These are phyloP conservation scores for Axinella damicornis DNA, from an alignment of 37 sponge, comb jelly and placozoan genomes.

Conservation along the genomic window DNA sequence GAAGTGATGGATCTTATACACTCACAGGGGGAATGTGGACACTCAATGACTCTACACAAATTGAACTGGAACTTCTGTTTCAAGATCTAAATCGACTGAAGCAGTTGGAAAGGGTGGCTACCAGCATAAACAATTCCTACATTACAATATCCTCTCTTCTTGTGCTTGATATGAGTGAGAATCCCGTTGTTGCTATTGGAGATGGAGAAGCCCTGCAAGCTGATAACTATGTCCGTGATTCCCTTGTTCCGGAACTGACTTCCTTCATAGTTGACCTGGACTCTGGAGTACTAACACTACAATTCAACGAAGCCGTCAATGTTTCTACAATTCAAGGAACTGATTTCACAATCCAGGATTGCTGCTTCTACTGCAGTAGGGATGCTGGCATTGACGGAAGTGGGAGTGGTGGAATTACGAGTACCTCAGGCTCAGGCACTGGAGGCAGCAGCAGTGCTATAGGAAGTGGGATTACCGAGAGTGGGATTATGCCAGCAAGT, in stretches of 20 bases:
- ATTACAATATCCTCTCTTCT: constrained; percentile 45
- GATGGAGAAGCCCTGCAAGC: constrained; percentile 34
- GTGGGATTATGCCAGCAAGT: background rate
- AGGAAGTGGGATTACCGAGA: constrained; percentile 6
- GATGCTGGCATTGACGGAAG: background rate
- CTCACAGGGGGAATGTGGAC: constrained; percentile 66
- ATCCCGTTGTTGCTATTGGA: constrained; percentile 27
- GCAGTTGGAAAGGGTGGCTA: constrained; percentile 57
- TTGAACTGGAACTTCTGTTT: constrained; percentile 50
- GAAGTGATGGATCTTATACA: constrained; percentile 25
- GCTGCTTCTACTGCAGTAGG: constrained; percentile 56
- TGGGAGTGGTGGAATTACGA: constrained; percentile 21
- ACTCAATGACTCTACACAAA: constrained; percentile 24
- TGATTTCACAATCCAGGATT: constrained; percentile 77
- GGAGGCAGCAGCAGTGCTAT: background rate
- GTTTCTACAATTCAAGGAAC: constrained; percentile 61
- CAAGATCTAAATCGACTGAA: constrained; percentile 87
- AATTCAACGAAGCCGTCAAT: constrained; percentile 89
- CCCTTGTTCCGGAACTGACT: constrained; percentile 54
- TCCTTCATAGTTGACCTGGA: constrained; percentile 78
- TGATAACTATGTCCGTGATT: constrained; percentile 43
- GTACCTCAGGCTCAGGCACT: background rate
- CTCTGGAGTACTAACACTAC: constrained; percentile 65
- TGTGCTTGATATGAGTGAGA: constrained; percentile 70
- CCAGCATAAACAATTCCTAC: constrained; percentile 61